Evolutionary conservation across 2,113 vertebrate species (phyloP).

Genomic region (Myotis brandtii): DNA sequence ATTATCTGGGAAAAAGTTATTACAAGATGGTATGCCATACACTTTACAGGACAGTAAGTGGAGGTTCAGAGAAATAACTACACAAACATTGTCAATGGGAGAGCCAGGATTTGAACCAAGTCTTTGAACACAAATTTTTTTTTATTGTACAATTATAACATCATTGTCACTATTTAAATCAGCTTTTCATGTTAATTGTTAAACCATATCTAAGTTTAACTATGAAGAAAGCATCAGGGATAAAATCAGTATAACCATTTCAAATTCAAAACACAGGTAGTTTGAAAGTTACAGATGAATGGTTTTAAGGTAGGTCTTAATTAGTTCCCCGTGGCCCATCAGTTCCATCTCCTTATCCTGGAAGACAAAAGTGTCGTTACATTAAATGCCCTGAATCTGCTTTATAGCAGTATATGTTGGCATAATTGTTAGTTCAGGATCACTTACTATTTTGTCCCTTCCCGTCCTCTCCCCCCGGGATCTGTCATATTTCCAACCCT

Average conservation of each 20-base stretch:
- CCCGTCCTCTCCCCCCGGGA: background rate
- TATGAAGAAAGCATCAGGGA: background rate
- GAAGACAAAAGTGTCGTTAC: background rate
- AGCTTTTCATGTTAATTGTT: slow-evolving; percentile 27
- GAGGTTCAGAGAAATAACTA: background rate
- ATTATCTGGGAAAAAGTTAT: background rate
- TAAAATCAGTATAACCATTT: background rate
- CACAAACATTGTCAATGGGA: background rate
- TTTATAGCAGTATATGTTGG: background rate
- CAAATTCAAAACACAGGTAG: slow-evolving; percentile 12
- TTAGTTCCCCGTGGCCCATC: background rate
- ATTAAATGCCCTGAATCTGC: background rate
- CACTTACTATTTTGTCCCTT: background rate
- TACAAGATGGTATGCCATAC: background rate
- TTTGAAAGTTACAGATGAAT: background rate
- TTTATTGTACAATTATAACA: background rate
- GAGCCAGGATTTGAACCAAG: background rate
- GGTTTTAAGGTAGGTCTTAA: background rate
- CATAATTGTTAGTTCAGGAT: background rate
- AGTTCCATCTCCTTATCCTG: background rate
- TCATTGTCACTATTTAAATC: background rate
- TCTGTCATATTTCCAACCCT: background rate
- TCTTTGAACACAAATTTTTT: slow-evolving; percentile 14
- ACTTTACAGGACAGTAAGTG: slow-evolving; percentile 23
- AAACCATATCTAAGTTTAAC: background rate